These are phyloP conservation scores for Lepidocolaptes lacrymiger DNA, from an alignment of 2,797 vertebrate species.

Conservation along the genomic window DNA sequence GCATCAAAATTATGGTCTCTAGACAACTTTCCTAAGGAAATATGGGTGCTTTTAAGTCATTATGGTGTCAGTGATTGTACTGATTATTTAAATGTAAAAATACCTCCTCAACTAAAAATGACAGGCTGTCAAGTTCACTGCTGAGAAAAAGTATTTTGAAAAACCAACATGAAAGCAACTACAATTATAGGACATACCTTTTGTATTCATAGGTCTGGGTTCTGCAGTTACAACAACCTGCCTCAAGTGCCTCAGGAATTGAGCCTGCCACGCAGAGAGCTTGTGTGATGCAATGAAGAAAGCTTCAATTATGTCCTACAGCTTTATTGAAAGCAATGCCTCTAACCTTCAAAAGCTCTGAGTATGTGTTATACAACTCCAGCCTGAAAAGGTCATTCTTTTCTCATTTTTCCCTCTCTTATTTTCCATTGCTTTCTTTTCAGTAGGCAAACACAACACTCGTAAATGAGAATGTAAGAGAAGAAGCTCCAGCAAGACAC, in stretches of 20 bases:
- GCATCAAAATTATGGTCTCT: not conserved
- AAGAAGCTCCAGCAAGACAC: not conserved
- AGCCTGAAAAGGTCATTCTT: conserved; percentile 24
- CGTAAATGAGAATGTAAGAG: not conserved
- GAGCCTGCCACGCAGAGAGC: not conserved
- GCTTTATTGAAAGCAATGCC: conserved; percentile 11
- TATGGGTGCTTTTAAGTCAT: not conserved
- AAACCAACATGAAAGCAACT: not conserved
- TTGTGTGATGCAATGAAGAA: not conserved
- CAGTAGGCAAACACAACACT: conserved; percentile 1
- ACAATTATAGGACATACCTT: not conserved
- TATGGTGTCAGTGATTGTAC: not conserved
- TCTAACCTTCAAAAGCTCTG: conserved; percentile 4
- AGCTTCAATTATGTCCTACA: not conserved
- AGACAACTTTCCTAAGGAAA: not conserved
- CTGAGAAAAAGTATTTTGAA: not conserved
- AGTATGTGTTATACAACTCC: not conserved
- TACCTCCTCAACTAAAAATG: not conserved
- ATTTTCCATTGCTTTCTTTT: not conserved
- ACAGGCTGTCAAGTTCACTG: not conserved
- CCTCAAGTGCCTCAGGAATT: not conserved
- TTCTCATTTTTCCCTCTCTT: not conserved
- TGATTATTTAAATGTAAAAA: conserved; percentile 6
- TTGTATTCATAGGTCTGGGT: not conserved
- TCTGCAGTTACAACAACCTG: not conserved